Evolutionary conservation across 2,113 vertebrate genomes (phyloP).

Genomic region (Neofelis nebulosa): DNA sequence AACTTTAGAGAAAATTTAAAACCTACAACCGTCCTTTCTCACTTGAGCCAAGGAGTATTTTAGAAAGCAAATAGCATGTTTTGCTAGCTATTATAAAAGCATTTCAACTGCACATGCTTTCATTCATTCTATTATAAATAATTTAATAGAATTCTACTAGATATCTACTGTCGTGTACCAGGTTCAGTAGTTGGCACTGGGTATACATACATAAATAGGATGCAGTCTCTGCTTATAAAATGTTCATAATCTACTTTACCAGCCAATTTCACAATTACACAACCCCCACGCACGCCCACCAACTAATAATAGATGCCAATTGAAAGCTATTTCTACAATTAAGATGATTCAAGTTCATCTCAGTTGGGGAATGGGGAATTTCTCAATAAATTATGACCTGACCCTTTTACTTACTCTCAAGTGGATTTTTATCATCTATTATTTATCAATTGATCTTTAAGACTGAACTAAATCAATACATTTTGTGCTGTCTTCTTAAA

Average conservation of each 20-base stretch:
- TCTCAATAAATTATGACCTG: constrained; percentile 66
- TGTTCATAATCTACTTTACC: constrained; percentile 11
- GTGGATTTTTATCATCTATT: constrained; percentile 71
- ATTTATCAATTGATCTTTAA: constrained; percentile 71
- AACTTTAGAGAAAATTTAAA: background rate
- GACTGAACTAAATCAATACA: constrained; percentile 56
- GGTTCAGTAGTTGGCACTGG: constrained; percentile 1
- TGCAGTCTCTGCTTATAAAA: background rate
- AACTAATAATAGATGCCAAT: constrained; percentile 14
- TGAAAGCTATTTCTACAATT: constrained; percentile 30
- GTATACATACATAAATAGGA: background rate
- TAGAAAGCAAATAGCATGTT: constrained; percentile 15
- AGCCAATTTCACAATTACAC: background rate
- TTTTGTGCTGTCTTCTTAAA: constrained; percentile 36
- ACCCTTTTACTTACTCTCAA: constrained; percentile 52
- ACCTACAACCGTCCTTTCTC: background rate
- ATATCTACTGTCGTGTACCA: background rate
- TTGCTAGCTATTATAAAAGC: background rate
- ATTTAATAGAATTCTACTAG: constrained; percentile 48
- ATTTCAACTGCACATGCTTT: background rate
- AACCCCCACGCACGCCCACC: too few relatives aligned
- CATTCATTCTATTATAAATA: constrained; percentile 23
- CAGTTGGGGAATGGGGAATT: constrained; percentile 24
- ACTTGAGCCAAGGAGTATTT: background rate
- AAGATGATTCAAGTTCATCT: constrained; percentile 22